phyloP scores from a whole-genome alignment of 2,797 vertebrate genomes.

The Ambastaia sidthimunki region DNA sequence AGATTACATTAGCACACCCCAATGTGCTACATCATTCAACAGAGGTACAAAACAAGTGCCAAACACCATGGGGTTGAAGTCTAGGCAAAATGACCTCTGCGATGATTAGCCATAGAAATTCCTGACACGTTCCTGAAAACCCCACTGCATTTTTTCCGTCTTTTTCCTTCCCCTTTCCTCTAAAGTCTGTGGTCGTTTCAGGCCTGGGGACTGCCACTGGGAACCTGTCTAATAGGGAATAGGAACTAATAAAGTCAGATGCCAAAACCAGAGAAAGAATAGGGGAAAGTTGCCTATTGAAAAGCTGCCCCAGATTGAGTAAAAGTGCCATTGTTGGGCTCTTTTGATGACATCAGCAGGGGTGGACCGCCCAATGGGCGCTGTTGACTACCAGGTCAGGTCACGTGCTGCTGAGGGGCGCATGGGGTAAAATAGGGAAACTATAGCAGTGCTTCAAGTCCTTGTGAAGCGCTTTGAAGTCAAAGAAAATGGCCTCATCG shows the following conservation, averaged over 20 bases:
- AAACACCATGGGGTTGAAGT: conserved; percentile 73
- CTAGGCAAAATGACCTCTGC: conserved; percentile 82
- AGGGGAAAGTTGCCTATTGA: conserved; percentile 73
- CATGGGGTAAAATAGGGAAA: conserved; percentile 63
- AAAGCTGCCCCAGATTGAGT: conserved; percentile 70
- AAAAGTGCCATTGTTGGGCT: conserved; percentile 87
- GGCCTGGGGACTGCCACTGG: conserved; percentile 65
- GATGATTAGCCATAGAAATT: conserved; percentile 85
- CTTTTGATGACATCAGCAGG: conserved; percentile 79
- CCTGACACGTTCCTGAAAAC: conserved; percentile 71
- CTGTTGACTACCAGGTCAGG: conserved; percentile 77
- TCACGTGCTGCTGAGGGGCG: conserved; percentile 71
- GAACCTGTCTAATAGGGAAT: conserved; percentile 73
- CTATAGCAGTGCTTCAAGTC: conserved; percentile 49
- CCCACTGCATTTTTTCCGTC: conserved; percentile 19
- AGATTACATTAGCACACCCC: conserved; percentile 86
- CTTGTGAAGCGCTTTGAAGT: conserved; percentile 81
- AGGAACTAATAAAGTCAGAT: conserved; percentile 77
- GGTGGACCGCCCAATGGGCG: conserved; percentile 74
- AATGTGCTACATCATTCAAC: conserved; percentile 86
- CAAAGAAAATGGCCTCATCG: conserved; percentile 92
- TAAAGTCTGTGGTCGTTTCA: conserved; percentile 53
- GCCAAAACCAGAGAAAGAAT: conserved; percentile 68
- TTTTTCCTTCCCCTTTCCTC: conserved; percentile 42
- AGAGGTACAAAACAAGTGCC: conserved; percentile 80